phyloP scores from a whole-genome alignment of 23 tunicate species.

The Ascidia mentula region DNA sequence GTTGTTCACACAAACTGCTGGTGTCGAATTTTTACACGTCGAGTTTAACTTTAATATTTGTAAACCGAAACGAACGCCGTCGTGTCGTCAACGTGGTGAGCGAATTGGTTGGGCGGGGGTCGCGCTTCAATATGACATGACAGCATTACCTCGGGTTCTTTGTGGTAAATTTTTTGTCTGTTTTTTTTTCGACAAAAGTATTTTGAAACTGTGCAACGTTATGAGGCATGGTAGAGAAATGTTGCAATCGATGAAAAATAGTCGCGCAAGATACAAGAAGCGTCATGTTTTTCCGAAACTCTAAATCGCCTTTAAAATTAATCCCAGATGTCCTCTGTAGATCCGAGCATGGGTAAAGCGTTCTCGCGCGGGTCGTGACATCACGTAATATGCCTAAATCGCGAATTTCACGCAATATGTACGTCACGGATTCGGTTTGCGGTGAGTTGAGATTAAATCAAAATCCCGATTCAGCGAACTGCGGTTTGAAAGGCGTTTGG shows the following conservation, averaged over 20 bases:
- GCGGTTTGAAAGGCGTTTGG: neutral
- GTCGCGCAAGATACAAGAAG: no score
- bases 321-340: no score
- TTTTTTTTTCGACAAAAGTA: no score
- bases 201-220: no score
- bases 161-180: no score
- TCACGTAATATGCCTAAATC: neutral
- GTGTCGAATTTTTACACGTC: neutral
- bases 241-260: no score
- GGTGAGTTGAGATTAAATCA: neutral
- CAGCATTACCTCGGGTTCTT: no score
- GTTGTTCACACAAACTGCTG: neutral
- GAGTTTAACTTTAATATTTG: neutral
- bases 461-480: neutral
- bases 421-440: conserved; percentile 11
- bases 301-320: no score
- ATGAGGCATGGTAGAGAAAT: no score
- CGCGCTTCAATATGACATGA: no score
- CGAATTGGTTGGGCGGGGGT: neutral
- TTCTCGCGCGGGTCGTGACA: neutral
- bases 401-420: neutral
- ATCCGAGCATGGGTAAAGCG: no score
- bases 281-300: no score
- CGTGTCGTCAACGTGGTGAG: neutral
- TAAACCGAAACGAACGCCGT: neutral